These are phyloP conservation scores for Eidolon dupreanum DNA, from an alignment of 2,797 vertebrate species.

Conservation along the genomic window DNA sequence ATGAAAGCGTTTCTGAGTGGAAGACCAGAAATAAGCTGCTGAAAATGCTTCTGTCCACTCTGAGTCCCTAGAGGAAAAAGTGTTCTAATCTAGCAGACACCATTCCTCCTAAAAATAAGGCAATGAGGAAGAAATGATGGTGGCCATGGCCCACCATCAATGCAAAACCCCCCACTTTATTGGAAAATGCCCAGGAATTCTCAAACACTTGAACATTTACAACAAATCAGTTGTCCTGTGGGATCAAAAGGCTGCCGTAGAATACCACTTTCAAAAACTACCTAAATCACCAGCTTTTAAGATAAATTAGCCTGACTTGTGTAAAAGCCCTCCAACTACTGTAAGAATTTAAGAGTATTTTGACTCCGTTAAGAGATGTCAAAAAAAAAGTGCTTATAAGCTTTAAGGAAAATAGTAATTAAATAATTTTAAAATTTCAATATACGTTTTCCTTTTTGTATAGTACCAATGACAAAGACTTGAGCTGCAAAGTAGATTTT, in stretches of 20 bases:
- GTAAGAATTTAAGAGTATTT: neutral
- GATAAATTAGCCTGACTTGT: neutral
- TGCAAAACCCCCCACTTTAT: neutral
- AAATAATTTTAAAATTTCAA: neutral
- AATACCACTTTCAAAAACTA: neutral
- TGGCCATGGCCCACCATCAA: neutral
- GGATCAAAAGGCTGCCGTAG: neutral
- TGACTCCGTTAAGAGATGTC: neutral
- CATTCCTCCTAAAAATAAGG: neutral
- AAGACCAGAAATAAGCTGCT: neutral
- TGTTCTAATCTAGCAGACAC: neutral
- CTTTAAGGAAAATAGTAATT: neutral
- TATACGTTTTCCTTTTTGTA: neutral
- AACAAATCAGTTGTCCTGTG: neutral
- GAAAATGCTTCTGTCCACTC: neutral
- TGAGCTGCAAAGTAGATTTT: neutral
- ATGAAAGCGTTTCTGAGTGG: neutral
- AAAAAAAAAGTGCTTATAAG: neutral
- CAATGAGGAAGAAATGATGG: neutral
- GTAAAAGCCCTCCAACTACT: neutral
- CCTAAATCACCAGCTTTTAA: neutral
- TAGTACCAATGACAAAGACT: neutral
- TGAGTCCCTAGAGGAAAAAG: neutral
- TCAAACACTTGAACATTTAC: neutral
- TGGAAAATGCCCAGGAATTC: neutral